Evolutionary conservation across 2,888 invertebrate genomes (phyloP), one percentile per base, ranked within the genome.

Genomic region (Callimorpha dominula): DNA sequence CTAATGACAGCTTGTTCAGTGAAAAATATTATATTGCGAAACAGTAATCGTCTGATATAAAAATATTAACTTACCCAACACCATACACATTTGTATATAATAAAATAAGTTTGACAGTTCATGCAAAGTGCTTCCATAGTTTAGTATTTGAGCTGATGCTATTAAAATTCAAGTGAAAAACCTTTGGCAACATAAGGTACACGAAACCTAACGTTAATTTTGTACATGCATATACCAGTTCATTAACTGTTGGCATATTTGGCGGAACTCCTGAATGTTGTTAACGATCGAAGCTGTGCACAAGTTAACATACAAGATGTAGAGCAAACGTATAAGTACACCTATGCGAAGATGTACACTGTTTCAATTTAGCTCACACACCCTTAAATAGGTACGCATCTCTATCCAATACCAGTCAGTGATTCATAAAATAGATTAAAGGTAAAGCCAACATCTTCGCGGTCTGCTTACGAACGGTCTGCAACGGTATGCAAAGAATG

Each of bases 181-280:
- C 64, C 31, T 40, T 66, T 66, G 66, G 40, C 66, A 66, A 52
- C 11, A 52, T 11, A 12, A 68, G 52, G 54, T 17, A 75, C 63
- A 62, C 31, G 57, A 50, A 69, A 60, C 49, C 50, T 20, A 50
- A 57, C 40, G 12, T 57, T 72, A 68, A 65, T 50, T 68, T 50
- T 69, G 68, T 65, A 42, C 50, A 20, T 31, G 46, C 46, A 60
- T 68, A 68, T 50, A 65, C 57, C 60, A 68, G 54, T 66, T 73
- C 46, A 73, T 70, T 63, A 73, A 63, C 63, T 70, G 73, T 70
- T 66, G 46, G 66, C 73, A 73, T 70, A 70, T 73, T 68, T 73
- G 69, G 72, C 72, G 69, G 65, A 69, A 65, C 65, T 73, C 68
- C 69, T 73, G 65, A 65, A 65, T 62, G 65, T 68, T 65, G 72